These are phyloP conservation scores for Lepas anatifera DNA, from an alignment of 2,888 invertebrate genomes.

Conservation along the genomic window DNA sequence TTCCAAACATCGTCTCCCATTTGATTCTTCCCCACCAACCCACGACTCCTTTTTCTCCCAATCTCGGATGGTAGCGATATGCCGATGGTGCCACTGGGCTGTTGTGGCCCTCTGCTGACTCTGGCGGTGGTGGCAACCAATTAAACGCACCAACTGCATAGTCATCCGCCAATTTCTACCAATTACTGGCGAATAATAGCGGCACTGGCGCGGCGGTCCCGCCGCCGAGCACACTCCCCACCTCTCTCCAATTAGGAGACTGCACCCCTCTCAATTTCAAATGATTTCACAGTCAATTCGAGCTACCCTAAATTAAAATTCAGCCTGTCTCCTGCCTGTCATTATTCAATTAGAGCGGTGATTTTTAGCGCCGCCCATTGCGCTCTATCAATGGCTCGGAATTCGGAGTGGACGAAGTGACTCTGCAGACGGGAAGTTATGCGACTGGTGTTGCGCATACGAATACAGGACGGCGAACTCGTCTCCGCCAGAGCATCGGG, in stretches of 20 bases:
- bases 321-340: background rate
- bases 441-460: no score
- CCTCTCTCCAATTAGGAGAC: background rate
- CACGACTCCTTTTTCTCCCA: no score
- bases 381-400: no score
- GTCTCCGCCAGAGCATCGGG: no score
- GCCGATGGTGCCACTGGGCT: no score
- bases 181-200: background rate
- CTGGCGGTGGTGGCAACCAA: background rate
- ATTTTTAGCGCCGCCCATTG: background rate
- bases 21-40: no score
- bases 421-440: no score
- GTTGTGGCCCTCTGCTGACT: no score
- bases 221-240: background rate
- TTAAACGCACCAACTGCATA: background rate
- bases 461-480: no score
- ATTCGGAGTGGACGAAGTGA: no score
- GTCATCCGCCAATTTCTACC: constrained; percentile 3
- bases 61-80: no score
- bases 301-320: background rate
- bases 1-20: no score
- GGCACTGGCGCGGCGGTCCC: background rate
- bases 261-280: constrained; percentile 8
- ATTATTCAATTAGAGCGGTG: background rate
- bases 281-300: constrained; percentile 11